A percentile compares a stretch with the other conserved stretches of the same genome.
phyloP scores from a whole-genome alignment of 2,797 vertebrate species.

The Malacoraja senta region DNA sequence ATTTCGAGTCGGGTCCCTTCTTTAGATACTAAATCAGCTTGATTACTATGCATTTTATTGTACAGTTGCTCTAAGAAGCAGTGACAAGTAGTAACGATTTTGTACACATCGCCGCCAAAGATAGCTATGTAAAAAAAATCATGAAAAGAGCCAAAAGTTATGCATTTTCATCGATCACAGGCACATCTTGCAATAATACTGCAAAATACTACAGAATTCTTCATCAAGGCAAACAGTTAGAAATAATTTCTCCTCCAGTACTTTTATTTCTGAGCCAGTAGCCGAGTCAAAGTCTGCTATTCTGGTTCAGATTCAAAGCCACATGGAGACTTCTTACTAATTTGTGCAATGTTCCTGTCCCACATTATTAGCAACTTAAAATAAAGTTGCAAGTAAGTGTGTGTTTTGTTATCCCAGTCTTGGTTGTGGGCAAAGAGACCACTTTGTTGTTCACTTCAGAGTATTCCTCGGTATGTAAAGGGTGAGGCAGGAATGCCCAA shows the following conservation, averaged over 20 bases:
- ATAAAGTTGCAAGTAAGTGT: no score
- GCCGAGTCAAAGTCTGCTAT: background rate
- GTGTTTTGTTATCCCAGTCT: no score
- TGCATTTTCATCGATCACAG: background rate
- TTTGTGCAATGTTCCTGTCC: background rate
- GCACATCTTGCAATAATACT: background rate
- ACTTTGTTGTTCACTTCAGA: no score
- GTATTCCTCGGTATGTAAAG: no score
- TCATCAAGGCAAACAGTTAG: background rate
- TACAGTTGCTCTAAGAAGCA: background rate
- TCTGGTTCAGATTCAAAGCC: background rate
- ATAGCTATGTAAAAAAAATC: background rate
- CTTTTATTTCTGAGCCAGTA: background rate
- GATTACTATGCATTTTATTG: background rate
- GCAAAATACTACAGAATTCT: background rate
- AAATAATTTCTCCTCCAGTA: background rate
- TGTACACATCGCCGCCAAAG: background rate
- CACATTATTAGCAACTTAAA: background rate
- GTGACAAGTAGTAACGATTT: background rate
- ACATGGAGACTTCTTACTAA: background rate
- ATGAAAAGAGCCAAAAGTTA: background rate
- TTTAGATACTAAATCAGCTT: no score
- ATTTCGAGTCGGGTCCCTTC: no score
- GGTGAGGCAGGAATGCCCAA: no score
- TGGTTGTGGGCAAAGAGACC: no score